Evolutionary conservation across 2,797 vertebrate genomes (phyloP), one percentile per base, ranked within the genome.

Genomic region (Ceryle rudis): DNA sequence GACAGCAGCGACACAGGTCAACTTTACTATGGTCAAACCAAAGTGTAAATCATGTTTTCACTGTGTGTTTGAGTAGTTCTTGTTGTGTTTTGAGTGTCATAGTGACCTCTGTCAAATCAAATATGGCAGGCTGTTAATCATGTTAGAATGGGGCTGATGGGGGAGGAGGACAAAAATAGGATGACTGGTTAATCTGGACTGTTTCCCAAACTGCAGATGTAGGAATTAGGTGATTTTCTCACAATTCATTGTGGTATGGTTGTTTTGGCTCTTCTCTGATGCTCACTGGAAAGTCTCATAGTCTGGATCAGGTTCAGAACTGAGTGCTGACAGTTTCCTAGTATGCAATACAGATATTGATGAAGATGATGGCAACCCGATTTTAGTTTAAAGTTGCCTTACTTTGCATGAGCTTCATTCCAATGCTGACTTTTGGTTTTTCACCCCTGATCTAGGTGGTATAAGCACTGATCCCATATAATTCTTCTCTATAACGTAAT

Each of bases 221-320:
- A 64, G 71, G 75, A 74, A 81, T 89, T 86, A 31, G 55, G 62
- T 77, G 87, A 67, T 49, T 95, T 86, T 74, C 78, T 57, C 69
- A 18, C 19, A 51, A 57, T 75, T 92, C 14, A 41, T 61, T 92
- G 87, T 62, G 52, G 12, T 67, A 20, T 75, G 33, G 23, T 77
- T 52, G 44, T 91, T 95, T 89, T 92, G 88, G 86, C 72, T 85
- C 13, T 35, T 92, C 72, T 90, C 51, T 88, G n/a, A 25, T 95
- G 93, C 81, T 95, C 64, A 46, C 18, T 81, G 81, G 42, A 46
- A 89, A 95, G 47, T 85, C 64, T 86, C 31, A 66, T 73, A 58
- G 33, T 55, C 46, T 94, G 82, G 64, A 55, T 88, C 8, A n/a
- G 37, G 44, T 77, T 85, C 83, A 91, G 80, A 83, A 77, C 47